Percentiles rank a stretch among this genome's conserved stretches.
Conservation (phyloP, 2,797 vertebrate genomes). For the Gouania willdenowi region DNA sequence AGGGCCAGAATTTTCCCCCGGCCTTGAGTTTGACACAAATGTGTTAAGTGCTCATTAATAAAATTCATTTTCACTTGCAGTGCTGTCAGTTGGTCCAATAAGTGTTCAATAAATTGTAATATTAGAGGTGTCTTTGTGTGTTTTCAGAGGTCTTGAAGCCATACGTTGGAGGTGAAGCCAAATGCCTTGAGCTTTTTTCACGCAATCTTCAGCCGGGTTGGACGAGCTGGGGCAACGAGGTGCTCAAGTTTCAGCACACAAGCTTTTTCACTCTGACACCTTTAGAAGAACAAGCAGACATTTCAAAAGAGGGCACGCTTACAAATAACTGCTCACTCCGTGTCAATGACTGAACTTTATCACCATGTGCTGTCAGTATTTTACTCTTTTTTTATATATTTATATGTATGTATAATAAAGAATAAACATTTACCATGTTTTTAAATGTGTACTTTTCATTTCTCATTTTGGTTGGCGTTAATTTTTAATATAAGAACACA, state of each 20-base stretch:
- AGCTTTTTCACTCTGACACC: constrained; percentile 78
- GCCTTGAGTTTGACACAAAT: too few relatives aligned
- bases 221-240: constrained; percentile 98
- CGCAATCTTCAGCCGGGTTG: constrained; percentile 90
- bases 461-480: constrained; percentile 6
- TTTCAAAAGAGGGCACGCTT: neutral
- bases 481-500: constrained; percentile 27
- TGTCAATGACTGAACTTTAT: neutral
- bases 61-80: too few relatives aligned
- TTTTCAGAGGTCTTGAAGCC: constrained; percentile 82
- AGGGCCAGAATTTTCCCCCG: too few relatives aligned
- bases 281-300: constrained; percentile 3
- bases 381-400: constrained; percentile 17
- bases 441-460: constrained; percentile 40
- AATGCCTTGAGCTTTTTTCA: constrained; percentile 91
- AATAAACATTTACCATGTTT: constrained; percentile 30
- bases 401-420: constrained; percentile 41
- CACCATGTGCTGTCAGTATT: constrained; percentile 5
- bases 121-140: too few relatives aligned
- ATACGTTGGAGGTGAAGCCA: constrained; percentile 71
- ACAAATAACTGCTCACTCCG: neutral
- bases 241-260: constrained; percentile 90
- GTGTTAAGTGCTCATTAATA: too few relatives aligned
- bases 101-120: too few relatives aligned
- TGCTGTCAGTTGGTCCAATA: too few relatives aligned